Evolutionary conservation across 35 echinoderm and acorn worm genomes (phyloP).

Genomic region (Heliocidaris erythrogramma): DNA sequence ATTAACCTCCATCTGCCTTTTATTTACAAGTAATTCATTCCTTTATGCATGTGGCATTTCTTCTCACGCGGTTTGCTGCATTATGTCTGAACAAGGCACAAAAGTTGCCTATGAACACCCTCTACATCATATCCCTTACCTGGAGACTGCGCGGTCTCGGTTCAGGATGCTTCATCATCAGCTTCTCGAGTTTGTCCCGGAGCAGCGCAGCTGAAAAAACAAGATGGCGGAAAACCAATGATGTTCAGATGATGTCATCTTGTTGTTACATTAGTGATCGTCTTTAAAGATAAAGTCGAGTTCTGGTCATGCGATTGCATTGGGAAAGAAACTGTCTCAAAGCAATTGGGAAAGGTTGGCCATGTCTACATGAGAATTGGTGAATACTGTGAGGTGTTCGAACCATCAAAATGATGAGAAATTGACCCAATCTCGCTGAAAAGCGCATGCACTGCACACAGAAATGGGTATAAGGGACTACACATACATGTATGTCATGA

Average conservation of each 20-base stretch:
- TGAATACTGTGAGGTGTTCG: too few relatives aligned
- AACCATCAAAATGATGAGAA: too few relatives aligned
- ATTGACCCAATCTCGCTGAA: too few relatives aligned
- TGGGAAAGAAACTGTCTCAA: neutral
- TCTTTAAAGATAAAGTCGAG: neutral
- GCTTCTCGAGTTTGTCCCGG: slow-evolving; percentile 12
- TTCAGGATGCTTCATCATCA: neutral
- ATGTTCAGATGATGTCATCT: slow-evolving; percentile 10
- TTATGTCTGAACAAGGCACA: neutral
- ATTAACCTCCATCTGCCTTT: too few relatives aligned
- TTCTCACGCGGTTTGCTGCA: too few relatives aligned
- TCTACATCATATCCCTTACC: neutral
- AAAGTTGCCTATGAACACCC: neutral
- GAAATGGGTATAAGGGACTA: too few relatives aligned
- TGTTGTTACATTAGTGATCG: neutral
- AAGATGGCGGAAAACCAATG: slow-evolving; percentile 4
- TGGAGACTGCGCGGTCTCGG: neutral
- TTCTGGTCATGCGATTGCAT: neutral
- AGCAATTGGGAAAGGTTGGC: neutral
- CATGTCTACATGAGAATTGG: too few relatives aligned
- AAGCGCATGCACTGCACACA: too few relatives aligned
- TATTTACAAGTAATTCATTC: too few relatives aligned
- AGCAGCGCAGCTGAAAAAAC: neutral
- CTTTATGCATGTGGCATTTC: too few relatives aligned
- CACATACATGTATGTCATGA: too few relatives aligned